Evolutionary conservation across 2,113 vertebrate genomes (phyloP).

Genomic region (Pao palembangensis): DNA sequence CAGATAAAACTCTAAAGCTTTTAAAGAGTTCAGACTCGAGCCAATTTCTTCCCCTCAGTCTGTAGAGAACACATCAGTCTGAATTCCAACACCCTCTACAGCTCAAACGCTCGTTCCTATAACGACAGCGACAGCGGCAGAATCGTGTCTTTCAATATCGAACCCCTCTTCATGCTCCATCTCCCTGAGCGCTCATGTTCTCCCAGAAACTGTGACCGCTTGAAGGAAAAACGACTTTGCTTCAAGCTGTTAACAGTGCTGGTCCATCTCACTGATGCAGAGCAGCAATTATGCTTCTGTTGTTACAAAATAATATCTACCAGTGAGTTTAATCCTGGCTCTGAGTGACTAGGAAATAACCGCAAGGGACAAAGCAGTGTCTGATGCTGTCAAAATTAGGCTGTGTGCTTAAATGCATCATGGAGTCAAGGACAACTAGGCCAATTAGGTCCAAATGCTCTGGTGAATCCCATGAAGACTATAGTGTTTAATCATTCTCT

Average conservation of each 20-base stretch:
- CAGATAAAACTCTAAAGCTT: neutral
- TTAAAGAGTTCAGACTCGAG: slow-evolving; percentile 1
- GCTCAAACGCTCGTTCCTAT: neutral
- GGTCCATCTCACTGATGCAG: slow-evolving; percentile 17
- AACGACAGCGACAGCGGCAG: slow-evolving; percentile 4
- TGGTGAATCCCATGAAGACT: slow-evolving; percentile 17
- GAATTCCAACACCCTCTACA: slow-evolving; percentile 5
- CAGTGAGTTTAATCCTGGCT: slow-evolving; percentile 11
- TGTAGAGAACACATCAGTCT: slow-evolving; percentile 16
- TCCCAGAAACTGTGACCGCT: slow-evolving; percentile 11
- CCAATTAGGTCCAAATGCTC: slow-evolving; percentile 38
- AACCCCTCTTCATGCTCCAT: slow-evolving; percentile 14
- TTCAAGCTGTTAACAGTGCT: slow-evolving; percentile 10
- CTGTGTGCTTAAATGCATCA: slow-evolving; percentile 20
- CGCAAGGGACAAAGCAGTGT: neutral
- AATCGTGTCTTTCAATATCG: slow-evolving; percentile 3
- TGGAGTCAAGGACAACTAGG: slow-evolving; percentile 19
- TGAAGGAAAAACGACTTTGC: slow-evolving; percentile 22
- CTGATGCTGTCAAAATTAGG: slow-evolving; percentile 15
- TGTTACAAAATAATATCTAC: slow-evolving; percentile 17
- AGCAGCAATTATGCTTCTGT: slow-evolving; percentile 31
- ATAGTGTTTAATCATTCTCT: slow-evolving; percentile 31
- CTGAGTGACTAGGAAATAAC: neutral
- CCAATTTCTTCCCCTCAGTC: neutral
- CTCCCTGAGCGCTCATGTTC: slow-evolving; percentile 33